Evolutionary conservation across 1,140 invertebrate species (phyloP), one percentile per base, ranked within the genome.

Genomic region (Apolygus lucorum): DNA sequence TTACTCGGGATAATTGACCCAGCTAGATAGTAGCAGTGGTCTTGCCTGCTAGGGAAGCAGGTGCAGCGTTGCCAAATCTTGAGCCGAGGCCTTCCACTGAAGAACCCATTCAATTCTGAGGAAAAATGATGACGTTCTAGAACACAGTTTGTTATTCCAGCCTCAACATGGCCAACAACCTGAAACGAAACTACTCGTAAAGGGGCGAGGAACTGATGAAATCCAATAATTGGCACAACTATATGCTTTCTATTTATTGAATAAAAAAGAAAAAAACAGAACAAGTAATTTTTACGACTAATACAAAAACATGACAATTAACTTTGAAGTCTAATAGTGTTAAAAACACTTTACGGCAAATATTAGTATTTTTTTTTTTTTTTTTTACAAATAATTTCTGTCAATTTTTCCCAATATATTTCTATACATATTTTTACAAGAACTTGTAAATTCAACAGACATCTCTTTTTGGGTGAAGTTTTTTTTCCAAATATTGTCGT

Each of bases 221-320:
- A n/a, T n/a, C n/a, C n/a, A n/a, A n/a, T n/a, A 42, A 59, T 59
- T 59, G 54, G 54, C 54, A 59, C 54, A 59, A 59, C 54, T 59
- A 59, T 42, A 59, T 59, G 22, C 22, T 59, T 59, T 59, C 54
- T 59, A 59, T 59, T 59, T 59, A 59, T 59, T 59, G 54, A 59
- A 24, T 59, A 24, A 59, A 59, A 59, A 59, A 59, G 22, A 59
- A 59, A 59, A 17, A 59, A 59, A 59, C 11, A 22, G 13, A 59
- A 59, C 54, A 59, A 59, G 22, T 59, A 59, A 11, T 11, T 59
- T 59, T 59, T 59, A 59, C 22, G 22, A 59, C 54, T 59, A 24
- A 59, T 59, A 17, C 11, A 59, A 59, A 49, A 59, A 59, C 13
- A 59, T 59, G 11, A 59, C 54, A 59, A 59, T 59, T 17, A 59